Base-by-base conservation (phyloP, 2,888 invertebrate genomes). In the Meliscaeva auricollis region DNA sequence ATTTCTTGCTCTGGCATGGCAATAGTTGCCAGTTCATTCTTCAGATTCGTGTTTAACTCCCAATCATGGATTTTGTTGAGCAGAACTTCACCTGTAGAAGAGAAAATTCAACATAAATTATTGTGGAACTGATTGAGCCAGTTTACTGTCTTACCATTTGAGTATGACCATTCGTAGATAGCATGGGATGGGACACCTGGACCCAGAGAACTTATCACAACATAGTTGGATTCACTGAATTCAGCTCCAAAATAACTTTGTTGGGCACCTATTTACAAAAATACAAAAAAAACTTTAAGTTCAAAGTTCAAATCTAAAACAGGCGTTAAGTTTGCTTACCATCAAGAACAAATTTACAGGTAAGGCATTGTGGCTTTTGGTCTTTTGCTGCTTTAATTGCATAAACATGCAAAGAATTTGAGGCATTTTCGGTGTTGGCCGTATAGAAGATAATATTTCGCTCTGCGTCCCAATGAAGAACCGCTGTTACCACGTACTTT, bases 361-460 rank as follows among this genome's bases (percentile, higher is more conserved):
- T 96, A 89, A 98, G 93, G 91, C 98, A 98, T 72, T 93, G 92
- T 32, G 93, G 87, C 44, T 75, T 91, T 88, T 91, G 89, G 5
- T 93, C 92, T n/a, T 93, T 87, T 0, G 88, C 91, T 0, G 93
- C 92, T 83, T 94, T 94, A 7, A 97, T 94, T 8, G 95, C 94
- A 93, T 96, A 98, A 50, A 98, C 93, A 91, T 98, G 98, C 89
- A 96, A 94, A 70, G 96, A 94, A 4, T 96, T 95, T 0, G 97
- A 95, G 90, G 96, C 96, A 11, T 93, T 93, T 87, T 94, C 95
- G 6, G 94, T 94, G 38, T 96, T 97, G 0, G 97, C 97, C 88
- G 95, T 94, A 92, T 96, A 99, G 93, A 97, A 98, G 78, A 97
- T 94, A 46, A 94, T 90, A 88, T 95, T 93, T 78, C 93, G 93